Percentiles rank a stretch among this genome's conserved stretches.
Evolutionary conservation across 2,888 invertebrate genomes (phyloP).

Genomic region (Tenthredo amoena): DNA sequence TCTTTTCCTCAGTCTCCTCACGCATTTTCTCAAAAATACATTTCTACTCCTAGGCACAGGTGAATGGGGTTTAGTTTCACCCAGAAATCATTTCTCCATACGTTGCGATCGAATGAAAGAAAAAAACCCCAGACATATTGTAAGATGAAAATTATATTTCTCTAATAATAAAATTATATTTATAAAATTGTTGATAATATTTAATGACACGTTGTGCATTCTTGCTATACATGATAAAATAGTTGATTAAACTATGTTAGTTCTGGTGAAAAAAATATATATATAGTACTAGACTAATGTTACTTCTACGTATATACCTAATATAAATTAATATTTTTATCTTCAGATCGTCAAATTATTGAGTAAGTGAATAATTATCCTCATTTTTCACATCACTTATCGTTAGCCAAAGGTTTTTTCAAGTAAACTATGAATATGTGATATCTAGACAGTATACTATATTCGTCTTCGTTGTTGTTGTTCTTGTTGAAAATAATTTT

Average conservation of each 20-base stretch:
- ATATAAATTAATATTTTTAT: constrained; percentile 1
- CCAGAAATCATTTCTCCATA: background rate
- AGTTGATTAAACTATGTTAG: background rate
- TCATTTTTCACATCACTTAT: background rate
- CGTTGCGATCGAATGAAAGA: background rate
- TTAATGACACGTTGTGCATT: background rate
- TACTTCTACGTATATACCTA: background rate
- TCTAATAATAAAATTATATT: background rate
- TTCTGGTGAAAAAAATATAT: background rate
- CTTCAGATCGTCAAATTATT: background rate
- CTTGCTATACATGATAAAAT: background rate
- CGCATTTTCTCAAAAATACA: no score
- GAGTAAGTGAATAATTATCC: background rate
- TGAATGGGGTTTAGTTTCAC: background rate
- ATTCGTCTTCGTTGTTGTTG: constrained; percentile 78
- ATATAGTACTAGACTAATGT: background rate
- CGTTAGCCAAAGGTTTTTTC: constrained; percentile 65
- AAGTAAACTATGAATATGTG: constrained; percentile 71
- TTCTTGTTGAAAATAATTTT: constrained; percentile 76
- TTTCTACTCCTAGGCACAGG: background rate
- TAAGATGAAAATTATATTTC: background rate
- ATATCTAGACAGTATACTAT: constrained; percentile 76
- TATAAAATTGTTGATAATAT: background rate
- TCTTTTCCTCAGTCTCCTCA: no score
- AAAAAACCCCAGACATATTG: background rate